Evolutionary conservation across 2,797 vertebrate species (phyloP).

Genomic region (Urocyon cinereoargenteus): DNA sequence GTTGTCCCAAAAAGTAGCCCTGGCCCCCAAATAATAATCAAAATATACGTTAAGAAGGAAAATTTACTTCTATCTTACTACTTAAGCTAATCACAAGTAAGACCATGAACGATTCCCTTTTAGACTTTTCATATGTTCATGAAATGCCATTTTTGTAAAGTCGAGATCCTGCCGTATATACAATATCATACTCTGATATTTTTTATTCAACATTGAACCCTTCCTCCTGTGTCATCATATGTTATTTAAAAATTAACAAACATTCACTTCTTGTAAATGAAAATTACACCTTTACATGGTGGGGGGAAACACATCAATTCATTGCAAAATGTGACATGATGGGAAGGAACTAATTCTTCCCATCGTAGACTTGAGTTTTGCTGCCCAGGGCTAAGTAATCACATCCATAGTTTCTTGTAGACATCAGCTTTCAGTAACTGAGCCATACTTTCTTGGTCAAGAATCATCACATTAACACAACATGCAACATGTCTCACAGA

Average conservation of each 20-base stretch:
- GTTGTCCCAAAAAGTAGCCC: neutral
- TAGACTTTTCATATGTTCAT: neutral
- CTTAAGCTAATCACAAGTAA: neutral
- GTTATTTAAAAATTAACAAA: slow-evolving; percentile 41
- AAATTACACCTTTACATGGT: slow-evolving; percentile 21
- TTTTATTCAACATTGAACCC: slow-evolving; percentile 37
- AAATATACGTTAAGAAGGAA: slow-evolving; percentile 5
- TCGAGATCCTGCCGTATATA: neutral
- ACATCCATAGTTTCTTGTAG: neutral
- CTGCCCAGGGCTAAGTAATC: neutral
- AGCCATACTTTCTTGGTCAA: neutral
- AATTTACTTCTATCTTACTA: neutral
- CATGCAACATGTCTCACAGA: neutral
- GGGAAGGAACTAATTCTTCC: neutral
- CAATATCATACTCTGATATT: neutral
- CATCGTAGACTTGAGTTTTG: neutral
- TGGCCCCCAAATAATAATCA: neutral
- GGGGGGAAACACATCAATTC: neutral
- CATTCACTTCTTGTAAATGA: slow-evolving; percentile 40
- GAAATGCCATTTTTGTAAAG: slow-evolving; percentile 27
- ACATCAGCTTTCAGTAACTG: neutral
- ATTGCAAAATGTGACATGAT: neutral
- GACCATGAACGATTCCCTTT: slow-evolving; percentile 8
- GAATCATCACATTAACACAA: neutral
- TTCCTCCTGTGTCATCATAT: neutral